Evolutionary conservation across 2,888 invertebrate species (phyloP).

Genomic region (Chironomus tentans): DNA sequence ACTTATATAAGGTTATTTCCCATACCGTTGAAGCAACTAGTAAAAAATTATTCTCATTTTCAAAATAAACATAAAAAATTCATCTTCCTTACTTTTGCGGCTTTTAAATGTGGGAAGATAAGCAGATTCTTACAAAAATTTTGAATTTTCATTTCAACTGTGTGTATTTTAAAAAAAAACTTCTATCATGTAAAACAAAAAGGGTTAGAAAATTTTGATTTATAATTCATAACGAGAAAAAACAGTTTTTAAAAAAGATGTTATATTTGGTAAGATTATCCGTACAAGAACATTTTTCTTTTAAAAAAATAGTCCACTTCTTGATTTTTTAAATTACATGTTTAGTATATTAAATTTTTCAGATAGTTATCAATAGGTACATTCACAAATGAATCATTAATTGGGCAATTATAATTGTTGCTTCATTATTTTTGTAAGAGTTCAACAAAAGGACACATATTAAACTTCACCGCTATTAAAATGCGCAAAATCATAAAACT

Average conservation of each 20-base stretch:
- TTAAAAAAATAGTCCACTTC: too few relatives aligned
- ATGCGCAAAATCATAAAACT: not conserved
- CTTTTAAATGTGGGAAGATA: not conserved
- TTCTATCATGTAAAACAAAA: not conserved
- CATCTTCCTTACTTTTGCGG: not conserved
- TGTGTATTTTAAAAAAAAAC: too few relatives aligned
- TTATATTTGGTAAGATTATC: not conserved
- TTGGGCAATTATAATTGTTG: not conserved
- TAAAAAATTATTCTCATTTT: not conserved
- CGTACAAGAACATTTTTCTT: not conserved
- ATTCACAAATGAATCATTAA: constrained; percentile 3
- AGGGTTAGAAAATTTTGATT: not conserved
- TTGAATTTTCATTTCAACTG: not conserved
- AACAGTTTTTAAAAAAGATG: not conserved
- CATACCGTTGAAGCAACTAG: not conserved
- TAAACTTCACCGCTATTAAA: not conserved
- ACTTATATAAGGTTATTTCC: too few relatives aligned
- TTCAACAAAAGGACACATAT: not conserved
- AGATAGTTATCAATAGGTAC: not conserved
- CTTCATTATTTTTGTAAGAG: not conserved
- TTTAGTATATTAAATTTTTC: not conserved
- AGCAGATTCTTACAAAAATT: not conserved
- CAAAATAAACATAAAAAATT: too few relatives aligned
- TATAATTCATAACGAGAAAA: not conserved
- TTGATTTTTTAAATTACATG: not conserved